These are phyloP conservation scores for Drosophila nigritarsus DNA, from an alignment of 2,888 invertebrate species.

Conservation along the genomic window DNA sequence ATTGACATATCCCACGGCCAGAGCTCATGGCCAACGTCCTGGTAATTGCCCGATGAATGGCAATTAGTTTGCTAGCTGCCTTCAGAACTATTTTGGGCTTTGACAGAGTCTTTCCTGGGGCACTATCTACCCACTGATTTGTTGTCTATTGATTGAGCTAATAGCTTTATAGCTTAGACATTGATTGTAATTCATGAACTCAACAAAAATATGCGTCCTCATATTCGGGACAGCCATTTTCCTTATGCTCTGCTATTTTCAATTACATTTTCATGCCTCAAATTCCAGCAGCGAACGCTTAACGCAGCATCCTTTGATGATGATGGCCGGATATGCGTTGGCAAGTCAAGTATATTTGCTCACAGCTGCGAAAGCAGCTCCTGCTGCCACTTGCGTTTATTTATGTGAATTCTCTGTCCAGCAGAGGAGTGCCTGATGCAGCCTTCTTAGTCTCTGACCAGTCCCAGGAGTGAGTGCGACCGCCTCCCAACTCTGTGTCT, in stretches of 20 bases:
- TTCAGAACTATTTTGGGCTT: slow-evolving; percentile 33
- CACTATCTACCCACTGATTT: slow-evolving; percentile 3
- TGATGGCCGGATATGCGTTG: slow-evolving; percentile 13
- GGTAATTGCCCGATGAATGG: slow-evolving; percentile 59
- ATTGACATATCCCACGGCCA: slow-evolving; percentile 64
- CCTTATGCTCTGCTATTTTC: slow-evolving; percentile 33
- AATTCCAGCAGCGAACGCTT: slow-evolving; percentile 50
- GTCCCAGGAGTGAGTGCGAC: neutral
- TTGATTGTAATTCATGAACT: slow-evolving; percentile 15
- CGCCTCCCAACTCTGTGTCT: neutral
- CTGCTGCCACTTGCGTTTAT: slow-evolving; percentile 57
- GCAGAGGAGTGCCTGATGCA: slow-evolving; percentile 10
- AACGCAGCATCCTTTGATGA: slow-evolving; percentile 33
- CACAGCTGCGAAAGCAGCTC: slow-evolving; percentile 24
- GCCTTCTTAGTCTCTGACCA: neutral
- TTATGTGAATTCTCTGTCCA: slow-evolving; percentile 60
- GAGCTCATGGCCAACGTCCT: slow-evolving; percentile 39
- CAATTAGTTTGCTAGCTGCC: slow-evolving; percentile 60
- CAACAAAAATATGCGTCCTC: slow-evolving; percentile 4
- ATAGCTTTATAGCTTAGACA: slow-evolving; percentile 1
- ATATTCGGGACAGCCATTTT: slow-evolving; percentile 14
- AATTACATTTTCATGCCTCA: slow-evolving; percentile 48
- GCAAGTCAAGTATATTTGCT: slow-evolving; percentile 61
- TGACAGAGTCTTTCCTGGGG: neutral
- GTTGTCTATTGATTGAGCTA: slow-evolving; percentile 45